Conservation (phyloP, 2,888 invertebrate genomes). For the Pachymerium ferrugineum region DNA sequence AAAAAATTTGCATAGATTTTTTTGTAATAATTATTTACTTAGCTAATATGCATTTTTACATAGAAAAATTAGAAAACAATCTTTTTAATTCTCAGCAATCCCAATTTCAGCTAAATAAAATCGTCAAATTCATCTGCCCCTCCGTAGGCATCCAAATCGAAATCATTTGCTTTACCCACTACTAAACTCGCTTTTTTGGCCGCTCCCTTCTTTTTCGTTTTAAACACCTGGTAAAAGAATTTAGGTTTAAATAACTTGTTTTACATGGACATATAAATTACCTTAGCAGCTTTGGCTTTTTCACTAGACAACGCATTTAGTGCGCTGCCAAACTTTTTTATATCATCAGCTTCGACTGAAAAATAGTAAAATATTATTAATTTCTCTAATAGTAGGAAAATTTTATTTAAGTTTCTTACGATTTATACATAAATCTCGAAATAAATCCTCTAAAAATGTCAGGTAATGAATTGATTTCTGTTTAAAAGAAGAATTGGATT, state of each 20-base stretch:
- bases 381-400: not conserved
- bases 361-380: slow-evolving; percentile 42
- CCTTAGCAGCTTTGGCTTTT: slow-evolving; percentile 66
- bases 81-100: not conserved
- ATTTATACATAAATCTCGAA: slow-evolving; percentile 23
- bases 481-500: not conserved
- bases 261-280: slow-evolving; percentile 20
- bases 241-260: not conserved
- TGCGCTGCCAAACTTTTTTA: slow-evolving; percentile 77
- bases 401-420: not conserved
- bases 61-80: not conserved
- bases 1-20: slow-evolving; percentile 9
- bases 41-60: not conserved
- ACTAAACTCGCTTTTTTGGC: slow-evolving; percentile 34
- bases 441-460: slow-evolving; percentile 29
- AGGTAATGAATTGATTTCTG: slow-evolving; percentile 14
- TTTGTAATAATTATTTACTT: not conserved
- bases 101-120: slow-evolving; percentile 34
- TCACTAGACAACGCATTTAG: slow-evolving; percentile 80
- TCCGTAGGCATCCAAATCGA: slow-evolving; percentile 30
- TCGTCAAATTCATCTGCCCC: slow-evolving; percentile 35
- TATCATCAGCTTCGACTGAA: slow-evolving; percentile 69
- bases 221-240: slow-evolving; percentile 27
- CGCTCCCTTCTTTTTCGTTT: slow-evolving; percentile 33
- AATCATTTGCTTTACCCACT: slow-evolving; percentile 34